phyloP scores from a whole-genome alignment of 2,797 vertebrate species.

The Sebastes jordani region DNA sequence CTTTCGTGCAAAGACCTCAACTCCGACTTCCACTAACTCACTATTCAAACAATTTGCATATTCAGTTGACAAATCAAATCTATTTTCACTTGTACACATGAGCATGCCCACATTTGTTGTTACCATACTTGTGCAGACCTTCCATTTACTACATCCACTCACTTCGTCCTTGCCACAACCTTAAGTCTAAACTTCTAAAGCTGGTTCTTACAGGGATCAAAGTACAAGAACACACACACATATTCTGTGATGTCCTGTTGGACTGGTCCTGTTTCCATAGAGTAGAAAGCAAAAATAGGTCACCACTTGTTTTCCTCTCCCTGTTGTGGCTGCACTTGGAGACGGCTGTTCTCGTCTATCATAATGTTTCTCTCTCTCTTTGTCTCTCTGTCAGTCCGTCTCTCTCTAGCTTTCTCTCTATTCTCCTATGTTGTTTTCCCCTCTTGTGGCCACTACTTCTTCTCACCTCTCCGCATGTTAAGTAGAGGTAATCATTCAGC shows the following conservation, averaged over 20 bases:
- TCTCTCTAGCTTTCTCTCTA: not conserved
- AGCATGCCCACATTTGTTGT: not conserved
- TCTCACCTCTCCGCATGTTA: constrained; percentile 1
- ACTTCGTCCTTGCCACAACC: not conserved
- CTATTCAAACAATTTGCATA: constrained; percentile 3
- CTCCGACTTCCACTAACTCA: not conserved
- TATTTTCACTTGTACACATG: not conserved
- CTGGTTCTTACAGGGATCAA: not conserved
- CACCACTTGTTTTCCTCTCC: constrained; percentile 59
- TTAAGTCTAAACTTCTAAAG: not conserved
- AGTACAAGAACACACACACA: not conserved
- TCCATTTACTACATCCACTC: not conserved
- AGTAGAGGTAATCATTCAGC: constrained; percentile 27
- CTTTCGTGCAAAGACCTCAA: not conserved
- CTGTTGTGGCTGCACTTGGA: constrained; percentile 35
- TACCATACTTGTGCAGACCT: not conserved
- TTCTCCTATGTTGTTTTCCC: not conserved
- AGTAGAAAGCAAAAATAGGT: constrained; percentile 61
- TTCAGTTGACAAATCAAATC: not conserved
- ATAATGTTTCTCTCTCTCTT: not conserved
- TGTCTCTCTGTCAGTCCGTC: not conserved
- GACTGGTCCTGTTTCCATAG: constrained; percentile 56
- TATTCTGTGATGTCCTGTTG: constrained; percentile 40
- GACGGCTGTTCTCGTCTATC: constrained; percentile 51
- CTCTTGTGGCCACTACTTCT: not conserved